phyloP scores from a whole-genome alignment of 2,888 invertebrate species.

The Ecliptopera silaceata region DNA sequence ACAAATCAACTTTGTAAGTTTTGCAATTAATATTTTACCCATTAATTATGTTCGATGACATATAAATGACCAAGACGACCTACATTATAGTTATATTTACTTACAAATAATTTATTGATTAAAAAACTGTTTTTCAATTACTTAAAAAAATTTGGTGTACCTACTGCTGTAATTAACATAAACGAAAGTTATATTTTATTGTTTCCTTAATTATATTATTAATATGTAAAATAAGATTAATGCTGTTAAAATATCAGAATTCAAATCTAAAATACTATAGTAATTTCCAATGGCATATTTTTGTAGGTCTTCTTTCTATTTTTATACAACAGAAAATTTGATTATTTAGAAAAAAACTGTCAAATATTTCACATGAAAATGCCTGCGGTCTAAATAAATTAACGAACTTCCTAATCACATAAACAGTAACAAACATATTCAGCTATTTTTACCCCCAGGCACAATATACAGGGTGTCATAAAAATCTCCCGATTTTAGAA shows the following conservation, averaged over 20 bases:
- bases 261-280: too few species aligned
- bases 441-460: constrained; percentile 50
- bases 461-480: too few species aligned
- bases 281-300: too few species aligned
- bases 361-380: constrained; percentile 30
- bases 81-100: constrained; percentile 4
- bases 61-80: constrained; percentile 26
- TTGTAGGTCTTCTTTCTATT: too few species aligned
- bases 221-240: too few species aligned
- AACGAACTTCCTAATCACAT: constrained; percentile 68
- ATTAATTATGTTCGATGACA: constrained; percentile 43
- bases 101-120: constrained; percentile 4
- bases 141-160: too few species aligned
- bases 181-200: too few species aligned
- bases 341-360: not conserved
- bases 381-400: constrained; percentile 38
- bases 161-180: too few species aligned
- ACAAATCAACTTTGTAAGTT: constrained; percentile 1
- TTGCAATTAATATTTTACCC: constrained; percentile 1
- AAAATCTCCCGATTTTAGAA: too few species aligned
- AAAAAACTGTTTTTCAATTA: not conserved
- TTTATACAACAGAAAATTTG: not conserved
- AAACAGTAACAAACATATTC: constrained; percentile 67
- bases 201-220: too few species aligned
- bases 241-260: too few species aligned